Percentiles rank a stretch among this genome's conserved stretches.
These are phyloP conservation scores for Solen grandis DNA, from an alignment of 1,140 invertebrate species.

Conservation along the genomic window DNA sequence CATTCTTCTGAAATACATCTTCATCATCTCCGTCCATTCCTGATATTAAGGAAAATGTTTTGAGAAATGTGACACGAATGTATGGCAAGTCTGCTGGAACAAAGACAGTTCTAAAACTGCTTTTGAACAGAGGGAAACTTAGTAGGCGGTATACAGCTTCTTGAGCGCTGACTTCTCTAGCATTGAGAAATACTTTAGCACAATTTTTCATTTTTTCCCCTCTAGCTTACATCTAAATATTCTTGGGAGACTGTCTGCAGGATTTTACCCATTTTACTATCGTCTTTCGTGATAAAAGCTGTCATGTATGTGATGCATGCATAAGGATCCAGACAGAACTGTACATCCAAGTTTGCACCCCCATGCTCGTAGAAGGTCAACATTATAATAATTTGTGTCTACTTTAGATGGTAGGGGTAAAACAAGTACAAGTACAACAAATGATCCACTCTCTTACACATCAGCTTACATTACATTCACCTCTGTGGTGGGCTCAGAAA, in stretches of 20 bases:
- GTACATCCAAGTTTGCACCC: slow-evolving; percentile 57
- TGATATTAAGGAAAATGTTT: slow-evolving; percentile 17
- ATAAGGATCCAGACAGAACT: slow-evolving; percentile 54
- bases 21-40: slow-evolving; percentile 45
- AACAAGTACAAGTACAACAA: too few species aligned
- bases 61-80: slow-evolving; percentile 28
- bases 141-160: slow-evolving; percentile 58
- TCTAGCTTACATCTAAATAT: not conserved
- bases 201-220: slow-evolving; percentile 28
- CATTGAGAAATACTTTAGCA: slow-evolving; percentile 49
- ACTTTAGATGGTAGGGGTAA: slow-evolving; percentile 23
- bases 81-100: slow-evolving; percentile 49
- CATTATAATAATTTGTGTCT: slow-evolving; percentile 46
- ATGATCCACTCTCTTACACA: too few species aligned
- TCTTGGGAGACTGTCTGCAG: slow-evolving; percentile 36
- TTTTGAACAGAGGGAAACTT: slow-evolving; percentile 54
- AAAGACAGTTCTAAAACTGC: slow-evolving; percentile 38
- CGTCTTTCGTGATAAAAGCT: slow-evolving; percentile 54
- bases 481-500: too few species aligned
- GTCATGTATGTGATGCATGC: slow-evolving; percentile 57
- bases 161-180: slow-evolving; percentile 58
- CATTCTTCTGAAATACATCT: slow-evolving; percentile 27
- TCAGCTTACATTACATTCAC: too few species aligned
- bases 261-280: slow-evolving; percentile 50
- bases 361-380: slow-evolving; percentile 34